Evolutionary conservation across 2,888 invertebrate species (phyloP).

Genomic region (Keiferia lycopersicella): DNA sequence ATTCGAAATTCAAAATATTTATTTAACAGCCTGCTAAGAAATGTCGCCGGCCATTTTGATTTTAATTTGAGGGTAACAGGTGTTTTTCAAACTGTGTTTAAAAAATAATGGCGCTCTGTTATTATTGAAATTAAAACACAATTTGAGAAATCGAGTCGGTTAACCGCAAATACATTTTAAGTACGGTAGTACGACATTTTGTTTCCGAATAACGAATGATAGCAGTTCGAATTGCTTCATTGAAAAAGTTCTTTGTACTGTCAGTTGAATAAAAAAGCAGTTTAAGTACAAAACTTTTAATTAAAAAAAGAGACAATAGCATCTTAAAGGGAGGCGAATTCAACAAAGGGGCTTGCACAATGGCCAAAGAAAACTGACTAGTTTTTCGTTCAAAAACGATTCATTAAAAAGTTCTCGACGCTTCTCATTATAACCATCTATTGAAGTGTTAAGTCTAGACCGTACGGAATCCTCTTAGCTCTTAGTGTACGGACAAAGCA

Average conservation of each 20-base stretch:
- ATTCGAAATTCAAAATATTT: conserved; percentile 26
- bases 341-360: conserved; percentile 44
- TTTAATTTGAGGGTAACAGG: conserved; percentile 52
- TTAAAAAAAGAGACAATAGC: conserved; percentile 42
- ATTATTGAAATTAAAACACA: conserved; percentile 66
- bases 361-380: conserved; percentile 44
- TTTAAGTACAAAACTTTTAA: conserved; percentile 29
- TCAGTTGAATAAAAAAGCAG: conserved; percentile 15
- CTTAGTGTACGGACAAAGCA: conserved; percentile 28
- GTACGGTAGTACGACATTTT: conserved; percentile 33
- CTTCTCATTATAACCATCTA: conserved; percentile 52
- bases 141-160: conserved; percentile 65
- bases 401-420: conserved; percentile 53
- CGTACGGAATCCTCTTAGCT: conserved; percentile 30
- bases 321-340: conserved; percentile 39
- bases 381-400: conserved; percentile 47
- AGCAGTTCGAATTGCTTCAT: conserved; percentile 27
- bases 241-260: conserved; percentile 25
- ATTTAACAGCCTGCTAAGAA: conserved; percentile 25
- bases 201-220: conserved; percentile 26
- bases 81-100: conserved; percentile 48
- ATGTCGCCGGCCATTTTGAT: conserved; percentile 36
- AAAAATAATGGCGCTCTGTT: conserved; percentile 43
- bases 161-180: conserved; percentile 61
- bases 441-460: conserved; percentile 38